Base-by-base conservation (phyloP, 2,113 vertebrate species). In the Tragelaphus scriptus region DNA sequence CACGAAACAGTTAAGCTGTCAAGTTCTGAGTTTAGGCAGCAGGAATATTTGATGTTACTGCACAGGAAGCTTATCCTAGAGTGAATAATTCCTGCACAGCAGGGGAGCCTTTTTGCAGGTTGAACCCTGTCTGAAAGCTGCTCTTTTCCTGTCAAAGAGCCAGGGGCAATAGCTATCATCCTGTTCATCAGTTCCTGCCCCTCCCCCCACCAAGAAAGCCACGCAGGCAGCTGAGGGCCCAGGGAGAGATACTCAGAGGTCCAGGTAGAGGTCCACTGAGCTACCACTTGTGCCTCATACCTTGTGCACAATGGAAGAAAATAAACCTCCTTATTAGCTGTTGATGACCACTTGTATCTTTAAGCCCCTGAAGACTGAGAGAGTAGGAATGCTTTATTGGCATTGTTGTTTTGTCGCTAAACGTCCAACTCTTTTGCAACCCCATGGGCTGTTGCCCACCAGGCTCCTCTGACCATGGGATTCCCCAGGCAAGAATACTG, bases 51-150 rank as follows among this genome's bases (percentile, higher is more conserved):
- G 94, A 94, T 87, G 71, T 87, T 89, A 71, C 40, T 84, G 68
- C 68, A 58, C 91, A 94, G 96, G 96, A 97, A 98, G 89, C 63
- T 32, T 89, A 84, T 85, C 90, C 88, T 88, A 51, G 86, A 91
- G 77, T 91, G 89, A 96, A 96, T 96, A 94, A 97, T 96, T 97
- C 94, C 97, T 90, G 56, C 65, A 53, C 55, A 88, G 88, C 86
- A 79, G 68, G 95, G 61, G 82, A 92, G 55, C 25, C 82, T 95
- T 94, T 97, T 87, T 90, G 87, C 93, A 94, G 91, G 91, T 93
- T 85, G 88, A 97, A 95, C 97, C 65, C 80, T 81, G 56, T 91
- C 93, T 97, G 63, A 89, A 97, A 94, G 89, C 86, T 95, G 85
- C 58, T 97, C 47, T 96, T 94, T 95, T 95, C 85, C 82, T 97